A percentile compares a stretch with the other conserved stretches of the same genome.
These are phyloP conservation scores for Barnardius zonarius DNA, from an alignment of 2,113 vertebrate genomes.

Conservation along the genomic window DNA sequence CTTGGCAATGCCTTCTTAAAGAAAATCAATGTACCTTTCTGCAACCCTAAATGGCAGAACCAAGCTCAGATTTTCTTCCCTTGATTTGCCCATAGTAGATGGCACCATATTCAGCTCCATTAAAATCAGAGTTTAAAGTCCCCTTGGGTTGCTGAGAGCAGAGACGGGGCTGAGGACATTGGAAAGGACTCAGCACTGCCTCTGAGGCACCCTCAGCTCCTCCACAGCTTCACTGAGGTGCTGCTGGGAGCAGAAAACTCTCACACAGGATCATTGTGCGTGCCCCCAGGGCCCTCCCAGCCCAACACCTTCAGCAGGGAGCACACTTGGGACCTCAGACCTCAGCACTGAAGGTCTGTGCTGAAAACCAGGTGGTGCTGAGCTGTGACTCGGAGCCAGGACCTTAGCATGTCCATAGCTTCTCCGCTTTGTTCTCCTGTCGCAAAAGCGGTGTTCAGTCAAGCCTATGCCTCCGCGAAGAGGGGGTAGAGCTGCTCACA, in stretches of 20 bases:
- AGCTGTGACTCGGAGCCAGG: background rate
- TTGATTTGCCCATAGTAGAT: background rate
- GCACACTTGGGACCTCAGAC: background rate
- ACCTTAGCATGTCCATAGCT: background rate
- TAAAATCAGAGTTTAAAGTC: background rate
- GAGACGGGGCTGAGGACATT: background rate
- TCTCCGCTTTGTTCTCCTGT: background rate
- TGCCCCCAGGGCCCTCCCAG: background rate
- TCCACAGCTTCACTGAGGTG: background rate
- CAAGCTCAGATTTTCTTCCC: background rate
- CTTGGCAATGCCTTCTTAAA: background rate
- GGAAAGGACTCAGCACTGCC: background rate
- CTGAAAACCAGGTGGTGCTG: background rate
- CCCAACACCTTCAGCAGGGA: too few species aligned
- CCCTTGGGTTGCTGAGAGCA: background rate
- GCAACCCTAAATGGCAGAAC: background rate
- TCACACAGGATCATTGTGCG: fast-evolving
- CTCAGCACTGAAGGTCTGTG: background rate
- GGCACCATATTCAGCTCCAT: background rate
- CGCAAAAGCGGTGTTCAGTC: background rate
- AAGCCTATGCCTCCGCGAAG: background rate
- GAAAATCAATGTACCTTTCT: background rate
- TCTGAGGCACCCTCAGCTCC: background rate
- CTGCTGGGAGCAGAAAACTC: background rate
- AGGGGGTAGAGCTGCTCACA: background rate